Base-by-base conservation (phyloP, 2,888 invertebrate species). In the Linnaemya vulpina region DNA sequence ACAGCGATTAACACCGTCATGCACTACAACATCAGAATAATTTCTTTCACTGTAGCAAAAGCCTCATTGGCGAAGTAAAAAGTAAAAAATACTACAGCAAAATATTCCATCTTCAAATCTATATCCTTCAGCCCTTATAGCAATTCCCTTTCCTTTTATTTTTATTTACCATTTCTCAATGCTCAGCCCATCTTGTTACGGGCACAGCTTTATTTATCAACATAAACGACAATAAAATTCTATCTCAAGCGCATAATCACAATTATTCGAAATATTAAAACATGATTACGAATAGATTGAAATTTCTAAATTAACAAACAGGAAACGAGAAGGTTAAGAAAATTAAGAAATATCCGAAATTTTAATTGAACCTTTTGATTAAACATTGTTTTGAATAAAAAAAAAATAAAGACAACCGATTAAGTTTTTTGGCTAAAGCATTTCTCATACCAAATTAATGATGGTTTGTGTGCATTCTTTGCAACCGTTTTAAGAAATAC, bases 391-490 rank as follows among this genome's bases (percentile, higher is more conserved):
- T 55, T 63, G 49, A 20, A 25, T 20, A 30, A n/a, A 46, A 49
- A 2, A 71, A 46, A 40, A 40, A 40, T 5, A 63, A 76, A 25
- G 68, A 70, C 35, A 70, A 82, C 25, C 35, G 62, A 4, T 15
- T 11, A 63, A 68, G 22, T 51, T 40, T n/a, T 63, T 58, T 53
- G 35, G 55, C 62, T 68, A 9, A 55, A 83, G 70, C 76, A 76
- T 77, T 71, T 71, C 71, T 71, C 76, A 71, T 77, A 71, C 76
- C 70, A 78, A 85, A 85, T 82, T 85, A 78, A 82, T 78, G 82
- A 82, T 78, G 74, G 55, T 81, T 73, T 78, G 20, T 70, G 22
- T 38, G 9, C 0, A 46, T 22, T 46, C 62, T 78, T 51, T 80
- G 76, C 20, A 49, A 8, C n/a, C 38, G 70, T 80, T 71, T 58